These are phyloP conservation scores for Tholera decimalis DNA, from an alignment of 2,888 invertebrate species.

Conservation along the genomic window DNA sequence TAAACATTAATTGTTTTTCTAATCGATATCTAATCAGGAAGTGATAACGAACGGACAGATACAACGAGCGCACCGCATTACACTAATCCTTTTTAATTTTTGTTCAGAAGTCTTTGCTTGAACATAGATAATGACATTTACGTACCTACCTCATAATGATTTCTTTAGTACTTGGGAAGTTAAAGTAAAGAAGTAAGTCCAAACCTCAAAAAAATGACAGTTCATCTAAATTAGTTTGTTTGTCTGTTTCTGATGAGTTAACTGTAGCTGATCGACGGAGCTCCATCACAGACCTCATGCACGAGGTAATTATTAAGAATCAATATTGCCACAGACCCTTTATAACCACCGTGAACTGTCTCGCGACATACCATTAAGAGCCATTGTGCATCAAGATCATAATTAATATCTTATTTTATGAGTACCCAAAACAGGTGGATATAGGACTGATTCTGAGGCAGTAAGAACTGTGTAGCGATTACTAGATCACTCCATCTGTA, in stretches of 20 bases:
- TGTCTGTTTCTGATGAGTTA: neutral
- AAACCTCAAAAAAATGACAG: no score
- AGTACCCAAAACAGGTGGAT: neutral
- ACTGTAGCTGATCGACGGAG: neutral
- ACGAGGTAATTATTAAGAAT: no score
- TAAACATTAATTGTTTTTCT: conserved; percentile 20
- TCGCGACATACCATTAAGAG: neutral
- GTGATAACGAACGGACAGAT: conserved; percentile 30
- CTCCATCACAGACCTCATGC: neutral
- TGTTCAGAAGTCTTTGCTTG: conserved; percentile 5
- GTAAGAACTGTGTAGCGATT: neutral
- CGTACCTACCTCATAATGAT: neutral
- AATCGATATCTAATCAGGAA: conserved; percentile 24
- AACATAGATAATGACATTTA: neutral
- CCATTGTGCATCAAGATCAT: neutral
- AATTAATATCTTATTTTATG: neutral
- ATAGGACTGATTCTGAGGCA: neutral
- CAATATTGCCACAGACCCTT: no score
- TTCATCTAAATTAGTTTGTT: no score
- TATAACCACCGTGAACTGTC: no score
- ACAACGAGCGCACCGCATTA: conserved; percentile 21
- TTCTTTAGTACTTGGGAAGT: neutral
- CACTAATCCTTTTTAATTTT: conserved; percentile 14
- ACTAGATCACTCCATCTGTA: no score
- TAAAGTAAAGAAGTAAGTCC: no score